These are phyloP conservation scores for Phataginus tricuspis DNA, from an alignment of 2,797 vertebrate species.

Conservation along the genomic window DNA sequence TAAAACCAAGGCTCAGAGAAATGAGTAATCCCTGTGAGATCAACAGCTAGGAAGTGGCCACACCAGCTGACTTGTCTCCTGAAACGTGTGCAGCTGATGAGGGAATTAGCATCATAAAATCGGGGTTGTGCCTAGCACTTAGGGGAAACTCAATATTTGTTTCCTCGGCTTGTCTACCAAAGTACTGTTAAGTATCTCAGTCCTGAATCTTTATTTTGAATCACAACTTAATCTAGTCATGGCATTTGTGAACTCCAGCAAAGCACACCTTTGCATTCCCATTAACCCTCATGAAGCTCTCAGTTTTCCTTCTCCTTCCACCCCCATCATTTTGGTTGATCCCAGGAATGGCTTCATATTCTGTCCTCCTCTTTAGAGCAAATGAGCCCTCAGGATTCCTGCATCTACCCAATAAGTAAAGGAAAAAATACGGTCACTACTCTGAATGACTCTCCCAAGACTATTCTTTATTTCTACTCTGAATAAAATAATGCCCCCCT, in stretches of 20 bases:
- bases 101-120: background rate
- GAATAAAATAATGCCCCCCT: background rate
- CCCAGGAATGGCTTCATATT: background rate
- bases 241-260: background rate
- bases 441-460: background rate
- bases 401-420: background rate
- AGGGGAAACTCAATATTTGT: background rate
- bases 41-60: background rate
- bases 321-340: background rate
- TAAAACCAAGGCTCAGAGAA: slow-evolving; percentile 15
- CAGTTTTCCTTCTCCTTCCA: background rate
- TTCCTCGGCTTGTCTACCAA: background rate
- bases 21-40: slow-evolving; percentile 9
- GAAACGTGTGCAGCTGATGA: background rate
- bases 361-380: background rate
- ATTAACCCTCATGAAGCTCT: background rate
- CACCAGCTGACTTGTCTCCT: background rate
- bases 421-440: background rate
- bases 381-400: background rate
- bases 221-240: background rate
- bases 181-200: background rate
- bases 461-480: background rate
- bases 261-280: background rate
- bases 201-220: slow-evolving; percentile 5
- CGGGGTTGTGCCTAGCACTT: background rate